Percentiles rank a stretch among this genome's conserved stretches.
Conservation (phyloP, 2,113 vertebrate species). For the Suncus etruscus region DNA sequence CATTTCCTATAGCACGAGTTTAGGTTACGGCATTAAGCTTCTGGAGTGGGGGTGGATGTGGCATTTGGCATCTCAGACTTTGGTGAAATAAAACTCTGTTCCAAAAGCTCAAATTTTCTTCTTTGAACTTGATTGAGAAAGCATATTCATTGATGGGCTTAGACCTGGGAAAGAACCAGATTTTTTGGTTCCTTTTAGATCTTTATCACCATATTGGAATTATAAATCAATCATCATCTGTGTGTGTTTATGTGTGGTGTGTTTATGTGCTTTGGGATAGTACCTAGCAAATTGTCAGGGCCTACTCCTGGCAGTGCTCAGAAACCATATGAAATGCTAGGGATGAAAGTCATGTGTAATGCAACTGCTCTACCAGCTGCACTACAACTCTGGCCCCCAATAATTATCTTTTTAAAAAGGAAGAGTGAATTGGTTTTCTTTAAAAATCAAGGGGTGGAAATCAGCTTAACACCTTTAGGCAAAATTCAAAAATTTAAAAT, state of each 20-base stretch:
- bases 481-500: constrained; percentile 77
- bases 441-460: constrained; percentile 61
- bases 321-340: too few relatives aligned
- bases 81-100: constrained; percentile 69
- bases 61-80: constrained; percentile 79
- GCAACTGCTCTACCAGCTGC: too few relatives aligned
- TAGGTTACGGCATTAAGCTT: constrained; percentile 88
- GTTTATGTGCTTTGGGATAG: too few relatives aligned
- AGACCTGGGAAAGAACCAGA: constrained; percentile 71
- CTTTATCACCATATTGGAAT: constrained; percentile 64
- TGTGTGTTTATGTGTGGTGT: too few relatives aligned
- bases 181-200: constrained; percentile 63
- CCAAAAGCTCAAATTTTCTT: constrained; percentile 78
- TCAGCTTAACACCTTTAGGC: constrained; percentile 70
- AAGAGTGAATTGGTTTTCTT: constrained; percentile 69
- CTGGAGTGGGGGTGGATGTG: constrained; percentile 77
- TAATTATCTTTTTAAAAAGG: constrained; percentile 73
- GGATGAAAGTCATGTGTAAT: too few relatives aligned
- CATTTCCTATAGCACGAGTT: constrained; percentile 91
- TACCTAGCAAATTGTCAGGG: too few relatives aligned
- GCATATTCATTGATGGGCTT: constrained; percentile 72
- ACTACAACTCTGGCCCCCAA: too few relatives aligned
- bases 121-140: constrained; percentile 79
- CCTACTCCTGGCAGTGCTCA: too few relatives aligned
- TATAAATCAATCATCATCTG: constrained; percentile 67